Conservation (phyloP, 2,888 invertebrate species). For the Sussaba pulchella region DNA sequence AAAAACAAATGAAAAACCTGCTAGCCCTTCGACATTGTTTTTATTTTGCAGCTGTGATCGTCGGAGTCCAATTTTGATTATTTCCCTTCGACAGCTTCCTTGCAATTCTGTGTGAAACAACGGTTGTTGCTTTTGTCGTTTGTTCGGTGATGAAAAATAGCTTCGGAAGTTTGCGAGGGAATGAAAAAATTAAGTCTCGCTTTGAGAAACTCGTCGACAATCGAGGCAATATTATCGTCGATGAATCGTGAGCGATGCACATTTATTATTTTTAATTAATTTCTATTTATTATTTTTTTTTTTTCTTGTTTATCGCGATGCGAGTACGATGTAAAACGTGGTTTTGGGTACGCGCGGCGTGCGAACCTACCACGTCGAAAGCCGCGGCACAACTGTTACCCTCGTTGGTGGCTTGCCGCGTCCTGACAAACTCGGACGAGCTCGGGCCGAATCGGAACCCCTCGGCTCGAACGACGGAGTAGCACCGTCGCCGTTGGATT, state of each 20-base stretch:
- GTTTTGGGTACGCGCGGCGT: constrained; percentile 47
- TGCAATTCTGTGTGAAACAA: no score
- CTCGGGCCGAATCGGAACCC: constrained; percentile 71
- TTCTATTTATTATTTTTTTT: not conserved
- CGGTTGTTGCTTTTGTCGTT: no score
- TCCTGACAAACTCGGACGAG: constrained; percentile 65
- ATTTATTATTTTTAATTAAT: constrained; percentile 23
- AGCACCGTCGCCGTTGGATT: constrained; percentile 34
- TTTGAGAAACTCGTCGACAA: no score
- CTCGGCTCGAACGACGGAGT: constrained; percentile 65
- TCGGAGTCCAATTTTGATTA: no score
- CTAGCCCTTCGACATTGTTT: constrained; percentile 34
- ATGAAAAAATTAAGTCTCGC: no score
- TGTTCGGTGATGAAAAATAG: no score
- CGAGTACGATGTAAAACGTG: not conserved
- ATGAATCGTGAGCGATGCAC: no score
- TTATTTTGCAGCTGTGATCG: no score
- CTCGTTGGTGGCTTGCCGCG: constrained; percentile 79
- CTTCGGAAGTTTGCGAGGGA: not conserved
- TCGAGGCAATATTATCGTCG: no score
- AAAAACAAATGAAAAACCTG: not conserved
- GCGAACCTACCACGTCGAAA: constrained; percentile 77
- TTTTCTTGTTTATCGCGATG: not conserved
- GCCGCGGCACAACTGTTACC: constrained; percentile 82
- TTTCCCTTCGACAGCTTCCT: no score